Percentiles rank a stretch among this genome's conserved stretches.
These are phyloP conservation scores for Rattus norvegicus DNA, from an alignment of 2,113 vertebrate species.

Conservation along the genomic window DNA sequence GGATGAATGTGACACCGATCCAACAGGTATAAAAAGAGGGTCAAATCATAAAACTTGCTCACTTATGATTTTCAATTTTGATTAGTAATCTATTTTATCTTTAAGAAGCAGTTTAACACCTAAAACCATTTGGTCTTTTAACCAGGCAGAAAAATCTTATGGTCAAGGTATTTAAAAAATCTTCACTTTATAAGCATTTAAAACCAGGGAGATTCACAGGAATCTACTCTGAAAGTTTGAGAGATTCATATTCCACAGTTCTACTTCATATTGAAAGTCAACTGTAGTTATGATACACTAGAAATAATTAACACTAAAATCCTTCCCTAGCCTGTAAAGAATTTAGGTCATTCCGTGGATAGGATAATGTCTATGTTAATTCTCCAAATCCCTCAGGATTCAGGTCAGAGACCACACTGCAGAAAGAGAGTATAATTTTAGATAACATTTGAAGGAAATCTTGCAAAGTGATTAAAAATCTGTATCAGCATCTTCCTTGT, in stretches of 20 bases:
- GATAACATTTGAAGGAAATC: slow-evolving; percentile 20
- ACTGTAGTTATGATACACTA: slow-evolving; percentile 45
- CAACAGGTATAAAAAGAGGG: neutral
- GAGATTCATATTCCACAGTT: slow-evolving; percentile 10
- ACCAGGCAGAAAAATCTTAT: neutral
- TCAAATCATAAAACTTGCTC: slow-evolving; percentile 45
- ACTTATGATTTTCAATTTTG: neutral
- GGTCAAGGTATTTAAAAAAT: slow-evolving; percentile 22
- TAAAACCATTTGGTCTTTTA: slow-evolving; percentile 55
- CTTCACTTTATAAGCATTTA: neutral
- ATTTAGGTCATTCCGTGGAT: slow-evolving; percentile 72
- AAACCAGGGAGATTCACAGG: neutral
- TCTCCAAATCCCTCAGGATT: slow-evolving; percentile 65
- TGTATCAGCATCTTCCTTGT: neutral
- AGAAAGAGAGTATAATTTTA: slow-evolving; percentile 25
- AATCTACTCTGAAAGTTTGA: neutral
- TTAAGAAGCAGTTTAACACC: slow-evolving; percentile 12
- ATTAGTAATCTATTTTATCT: neutral
- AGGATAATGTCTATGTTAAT: slow-evolving; percentile 69
- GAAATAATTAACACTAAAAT: slow-evolving; percentile 73
- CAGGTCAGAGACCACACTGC: slow-evolving; percentile 38
- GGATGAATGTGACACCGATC: neutral
- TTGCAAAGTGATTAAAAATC: neutral
- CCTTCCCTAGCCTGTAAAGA: slow-evolving; percentile 54
- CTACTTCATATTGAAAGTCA: slow-evolving; percentile 43